These are phyloP conservation scores for Megaptera novaeangliae DNA, from an alignment of 2,113 vertebrate species.

Conservation along the genomic window DNA sequence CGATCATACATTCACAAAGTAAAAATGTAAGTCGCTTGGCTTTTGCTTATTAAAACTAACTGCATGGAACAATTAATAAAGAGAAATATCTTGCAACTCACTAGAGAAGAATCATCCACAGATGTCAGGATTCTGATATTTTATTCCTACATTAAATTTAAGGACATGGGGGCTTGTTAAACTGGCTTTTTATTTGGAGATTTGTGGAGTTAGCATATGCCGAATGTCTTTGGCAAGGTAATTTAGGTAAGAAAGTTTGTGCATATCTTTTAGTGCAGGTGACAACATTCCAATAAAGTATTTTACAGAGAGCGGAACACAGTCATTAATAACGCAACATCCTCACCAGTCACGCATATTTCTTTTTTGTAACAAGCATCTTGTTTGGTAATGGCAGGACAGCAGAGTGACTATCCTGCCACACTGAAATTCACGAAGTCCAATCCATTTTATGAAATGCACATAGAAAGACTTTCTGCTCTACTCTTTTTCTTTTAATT, in stretches of 20 bases:
- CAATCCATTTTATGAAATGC: slow-evolving; percentile 45
- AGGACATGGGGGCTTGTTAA: slow-evolving; percentile 23
- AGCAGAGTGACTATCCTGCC: slow-evolving; percentile 10
- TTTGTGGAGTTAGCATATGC: slow-evolving; percentile 47
- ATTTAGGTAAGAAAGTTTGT: slow-evolving; percentile 51
- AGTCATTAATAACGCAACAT: slow-evolving; percentile 46
- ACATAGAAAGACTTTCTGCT: slow-evolving; percentile 46
- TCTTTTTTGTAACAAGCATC: slow-evolving; percentile 67
- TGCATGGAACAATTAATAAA: slow-evolving; percentile 24
- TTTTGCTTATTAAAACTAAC: slow-evolving; percentile 19
- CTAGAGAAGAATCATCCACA: neutral
- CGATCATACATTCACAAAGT: neutral
- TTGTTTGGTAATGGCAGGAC: slow-evolving; percentile 44
- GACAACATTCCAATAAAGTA: slow-evolving; percentile 46
- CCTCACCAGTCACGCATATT: slow-evolving; percentile 8
- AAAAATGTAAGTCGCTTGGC: neutral
- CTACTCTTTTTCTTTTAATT: neutral
- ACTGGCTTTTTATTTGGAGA: slow-evolving; percentile 32
- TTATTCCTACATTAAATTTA: slow-evolving; percentile 47
- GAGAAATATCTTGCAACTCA: neutral
- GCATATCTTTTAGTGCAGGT: slow-evolving; percentile 39
- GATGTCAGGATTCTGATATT: slow-evolving; percentile 13
- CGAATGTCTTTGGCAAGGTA: slow-evolving; percentile 14
- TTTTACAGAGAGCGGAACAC: slow-evolving; percentile 17
- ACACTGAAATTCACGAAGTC: slow-evolving; percentile 60